Base-by-base conservation (phyloP, 1,140 invertebrate species). In the Theocolax elegans region DNA sequence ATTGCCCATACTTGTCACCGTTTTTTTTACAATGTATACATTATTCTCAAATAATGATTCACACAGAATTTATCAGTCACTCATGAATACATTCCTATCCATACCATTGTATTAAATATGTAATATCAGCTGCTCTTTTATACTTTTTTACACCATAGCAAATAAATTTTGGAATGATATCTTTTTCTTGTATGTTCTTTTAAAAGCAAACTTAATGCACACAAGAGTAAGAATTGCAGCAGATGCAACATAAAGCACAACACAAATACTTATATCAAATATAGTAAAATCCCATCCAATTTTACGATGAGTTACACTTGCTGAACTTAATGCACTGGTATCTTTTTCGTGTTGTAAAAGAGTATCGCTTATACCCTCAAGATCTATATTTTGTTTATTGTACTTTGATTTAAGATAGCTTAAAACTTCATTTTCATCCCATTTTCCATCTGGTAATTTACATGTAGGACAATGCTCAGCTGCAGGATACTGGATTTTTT, bases 401-500 rank as follows among this genome's bases (percentile, higher is more conserved):
- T 97, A 96, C 70, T 96, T 90, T 29, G 84, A 86, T 60, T 91
- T 90, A 9, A 98, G 83, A 82, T 94, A 97, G 23, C 86, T 75
- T 25, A 95, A 84, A 1, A 97, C 93, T 64, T 91, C 88, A 0
- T 84, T 81, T 72, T 90, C 85, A 74, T 93, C 89, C 92, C 93
- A 96, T 23, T 87, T 86, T 3, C 84, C 87, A 2, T 79, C 73
- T 13, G 38, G 29, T 3, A 86, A 80, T 64, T 88, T 88, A 81
- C 97, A 98, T 13, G 86, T 77, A 0, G 89, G 86, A 84, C 97
- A 98, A 62, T 89, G 84, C 1, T 85, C 75, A 10, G 79, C 72
- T 12, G 90, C 86, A 1, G 98, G 98, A 84, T 97, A 99, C 79
- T 96, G 93, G 40, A 93, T 88, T 85, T 99, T 99, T 1, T 92